phyloP scores from a whole-genome alignment of 2,797 vertebrate species.

The Notolepis coatsorum region DNA sequence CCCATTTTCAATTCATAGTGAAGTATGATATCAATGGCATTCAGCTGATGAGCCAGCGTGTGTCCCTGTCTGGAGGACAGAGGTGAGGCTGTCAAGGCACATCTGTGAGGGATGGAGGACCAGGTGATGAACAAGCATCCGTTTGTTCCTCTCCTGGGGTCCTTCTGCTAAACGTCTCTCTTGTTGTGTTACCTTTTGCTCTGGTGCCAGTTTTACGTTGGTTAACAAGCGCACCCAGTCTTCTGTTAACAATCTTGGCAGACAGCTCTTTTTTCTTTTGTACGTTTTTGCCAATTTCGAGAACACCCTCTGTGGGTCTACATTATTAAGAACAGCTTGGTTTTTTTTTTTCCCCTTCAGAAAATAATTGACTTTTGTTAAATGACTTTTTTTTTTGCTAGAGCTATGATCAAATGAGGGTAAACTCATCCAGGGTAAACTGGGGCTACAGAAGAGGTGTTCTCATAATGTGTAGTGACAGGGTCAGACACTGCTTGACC shows the following conservation, averaged over 20 bases:
- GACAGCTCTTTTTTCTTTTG: not conserved
- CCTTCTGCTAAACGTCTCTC: constrained; percentile 25
- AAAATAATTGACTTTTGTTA: not conserved
- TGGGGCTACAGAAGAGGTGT: constrained; percentile 18
- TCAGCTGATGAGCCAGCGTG: constrained; percentile 2
- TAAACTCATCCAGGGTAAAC: constrained; percentile 4
- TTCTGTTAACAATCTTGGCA: too few species aligned
- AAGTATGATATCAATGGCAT: not conserved
- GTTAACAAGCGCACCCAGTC: too few species aligned
- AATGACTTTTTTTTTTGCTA: not conserved
- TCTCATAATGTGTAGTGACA: constrained; percentile 51
- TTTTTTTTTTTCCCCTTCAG: not conserved
- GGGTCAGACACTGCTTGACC: constrained; percentile 61
- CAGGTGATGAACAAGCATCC: constrained; percentile 70
- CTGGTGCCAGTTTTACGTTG: not conserved
- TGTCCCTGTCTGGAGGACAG: constrained; percentile 18
- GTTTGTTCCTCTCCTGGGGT: constrained; percentile 63
- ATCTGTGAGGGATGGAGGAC: constrained; percentile 66
- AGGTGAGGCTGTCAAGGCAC: constrained; percentile 62
- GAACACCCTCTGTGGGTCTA: constrained; percentile 5
- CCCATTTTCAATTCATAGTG: too few species aligned
- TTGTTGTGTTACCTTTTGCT: not conserved
- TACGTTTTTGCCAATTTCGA: not conserved
- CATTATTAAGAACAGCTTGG: not conserved
- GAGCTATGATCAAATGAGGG: not conserved